Percentiles rank a stretch among this genome's conserved stretches.
Conservation (phyloP, 1,140 invertebrate species). For the Popillia japonica region DNA sequence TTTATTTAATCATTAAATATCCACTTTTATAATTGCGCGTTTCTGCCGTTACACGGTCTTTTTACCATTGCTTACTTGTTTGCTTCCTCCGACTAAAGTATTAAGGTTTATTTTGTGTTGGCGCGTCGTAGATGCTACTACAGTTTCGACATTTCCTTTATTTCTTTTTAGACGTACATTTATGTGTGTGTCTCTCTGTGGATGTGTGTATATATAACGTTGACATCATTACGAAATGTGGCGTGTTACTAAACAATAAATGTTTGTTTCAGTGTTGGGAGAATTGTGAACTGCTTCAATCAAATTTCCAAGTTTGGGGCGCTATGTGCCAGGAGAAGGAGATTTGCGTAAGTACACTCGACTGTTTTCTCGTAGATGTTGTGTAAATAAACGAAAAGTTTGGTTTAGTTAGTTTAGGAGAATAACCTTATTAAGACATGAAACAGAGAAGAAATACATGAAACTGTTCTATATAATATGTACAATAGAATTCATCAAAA, state of each 20-base stretch:
- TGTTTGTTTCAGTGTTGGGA: slow-evolving; percentile 80
- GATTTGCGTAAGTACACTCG: slow-evolving; percentile 71
- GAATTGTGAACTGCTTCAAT: slow-evolving; percentile 78
- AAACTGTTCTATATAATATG: no score
- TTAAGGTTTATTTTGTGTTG: not conserved
- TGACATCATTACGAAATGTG: slow-evolving; percentile 1
- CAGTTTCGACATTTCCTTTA: slow-evolving; percentile 15
- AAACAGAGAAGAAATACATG: no score
- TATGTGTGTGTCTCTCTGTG: no score
- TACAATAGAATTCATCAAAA: no score
- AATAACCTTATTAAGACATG: no score
- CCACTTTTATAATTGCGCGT: slow-evolving; percentile 42
- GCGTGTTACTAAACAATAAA: slow-evolving; percentile 19
- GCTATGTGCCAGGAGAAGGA: slow-evolving; percentile 73
- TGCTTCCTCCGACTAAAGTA: no score
- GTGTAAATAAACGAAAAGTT: slow-evolving; percentile 9
- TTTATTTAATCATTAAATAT: slow-evolving; percentile 49
- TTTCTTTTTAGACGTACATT: not conserved
- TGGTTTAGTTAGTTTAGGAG: slow-evolving; percentile 5
- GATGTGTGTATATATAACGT: not conserved
- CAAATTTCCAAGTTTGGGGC: slow-evolving; percentile 76
- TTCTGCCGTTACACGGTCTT: slow-evolving; percentile 5
- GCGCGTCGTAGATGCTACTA: not conserved
- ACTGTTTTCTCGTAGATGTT: slow-evolving; percentile 24
- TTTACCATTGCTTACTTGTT: not conserved